Evolutionary conservation across 2,113 vertebrate species (phyloP), one percentile per base, ranked within the genome.

Genomic region (Neotoma lepida): DNA sequence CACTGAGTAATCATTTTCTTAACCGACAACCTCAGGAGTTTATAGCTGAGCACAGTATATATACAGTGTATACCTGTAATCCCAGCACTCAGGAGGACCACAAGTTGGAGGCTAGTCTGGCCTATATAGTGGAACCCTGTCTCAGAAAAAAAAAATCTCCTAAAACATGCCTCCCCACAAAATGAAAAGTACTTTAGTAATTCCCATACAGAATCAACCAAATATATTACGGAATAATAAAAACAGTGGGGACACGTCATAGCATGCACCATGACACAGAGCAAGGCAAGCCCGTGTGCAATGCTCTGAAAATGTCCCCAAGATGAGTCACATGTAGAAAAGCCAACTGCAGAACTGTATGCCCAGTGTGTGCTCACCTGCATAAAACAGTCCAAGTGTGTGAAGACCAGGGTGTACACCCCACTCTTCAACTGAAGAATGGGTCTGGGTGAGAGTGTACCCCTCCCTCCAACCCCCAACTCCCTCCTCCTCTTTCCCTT

Each of bases 221-320:
- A 89, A 89, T 56, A 71, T 9, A 51, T 92, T 68, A 76, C 9
- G 46, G n/a, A 26, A 26, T 17, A 30, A 70, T 49, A 82, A 88
- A 89, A 89, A 80, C 4, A 80, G 73, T 39, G 56, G n/a, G n/a
- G n/a, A n/a, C n/a, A n/a, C n/a, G n/a, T n/a, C n/a, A n/a, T n/a
- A n/a, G n/a, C n/a, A n/a, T n/a, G n/a, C n/a, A n/a, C n/a, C n/a
- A 51, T 4, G 54, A 94, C 68, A 94, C 76, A 96, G 41, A 89
- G 76, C 39, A 54, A 73, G 9, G 44, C 70, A 58, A 39, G 22
- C 58, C 9, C 1, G 7, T 20, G 49, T 51, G 54, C 56, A 33
- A 71, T 22, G 26, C 18, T 66, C 58, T 44, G 76, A 89, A 86
- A 87, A 95, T 20, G 30, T 41, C 44, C 82, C 81, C 74, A 70